Evolutionary conservation across 2,113 vertebrate species (phyloP).

Genomic region (Chitala chitala): DNA sequence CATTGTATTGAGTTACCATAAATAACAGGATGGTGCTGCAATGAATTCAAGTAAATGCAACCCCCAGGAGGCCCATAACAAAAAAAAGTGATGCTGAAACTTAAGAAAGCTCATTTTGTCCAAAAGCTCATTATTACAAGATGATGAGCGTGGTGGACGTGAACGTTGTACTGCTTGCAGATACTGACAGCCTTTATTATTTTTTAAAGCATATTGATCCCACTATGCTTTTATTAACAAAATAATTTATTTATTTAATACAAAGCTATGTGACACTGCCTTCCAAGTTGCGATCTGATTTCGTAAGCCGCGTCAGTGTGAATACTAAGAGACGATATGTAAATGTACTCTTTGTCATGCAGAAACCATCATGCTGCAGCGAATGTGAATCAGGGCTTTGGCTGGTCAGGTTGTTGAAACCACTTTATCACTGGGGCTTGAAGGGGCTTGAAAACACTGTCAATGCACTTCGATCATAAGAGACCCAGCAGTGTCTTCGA

Average conservation of each 20-base stretch:
- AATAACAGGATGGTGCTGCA: background rate
- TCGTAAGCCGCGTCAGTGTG: conserved; percentile 20
- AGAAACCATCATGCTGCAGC: conserved; percentile 35
- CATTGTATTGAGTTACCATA: background rate
- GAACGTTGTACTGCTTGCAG: background rate
- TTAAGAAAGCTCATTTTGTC: background rate
- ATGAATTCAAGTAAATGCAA: background rate
- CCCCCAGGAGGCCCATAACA: background rate
- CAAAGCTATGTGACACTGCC: conserved; percentile 23
- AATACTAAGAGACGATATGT: conserved; percentile 35
- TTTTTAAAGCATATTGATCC: conserved; percentile 10
- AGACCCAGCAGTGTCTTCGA: conserved; percentile 20
- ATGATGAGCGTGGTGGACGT: background rate
- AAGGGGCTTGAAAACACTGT: conserved; percentile 23
- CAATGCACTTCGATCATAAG: conserved; percentile 26
- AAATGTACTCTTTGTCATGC: conserved; percentile 41
- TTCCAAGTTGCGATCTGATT: conserved; percentile 26
- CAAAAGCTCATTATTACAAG: background rate
- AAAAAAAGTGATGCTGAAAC: background rate
- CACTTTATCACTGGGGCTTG: conserved; percentile 23
- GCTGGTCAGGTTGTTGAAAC: conserved; percentile 26
- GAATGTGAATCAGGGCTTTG: conserved; percentile 39
- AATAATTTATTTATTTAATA: conserved; percentile 32
- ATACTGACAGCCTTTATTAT: background rate
- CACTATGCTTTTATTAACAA: conserved; percentile 21